phyloP scores from a whole-genome alignment of 2,113 vertebrate species.

The Reinhardtius hippoglossoides region DNA sequence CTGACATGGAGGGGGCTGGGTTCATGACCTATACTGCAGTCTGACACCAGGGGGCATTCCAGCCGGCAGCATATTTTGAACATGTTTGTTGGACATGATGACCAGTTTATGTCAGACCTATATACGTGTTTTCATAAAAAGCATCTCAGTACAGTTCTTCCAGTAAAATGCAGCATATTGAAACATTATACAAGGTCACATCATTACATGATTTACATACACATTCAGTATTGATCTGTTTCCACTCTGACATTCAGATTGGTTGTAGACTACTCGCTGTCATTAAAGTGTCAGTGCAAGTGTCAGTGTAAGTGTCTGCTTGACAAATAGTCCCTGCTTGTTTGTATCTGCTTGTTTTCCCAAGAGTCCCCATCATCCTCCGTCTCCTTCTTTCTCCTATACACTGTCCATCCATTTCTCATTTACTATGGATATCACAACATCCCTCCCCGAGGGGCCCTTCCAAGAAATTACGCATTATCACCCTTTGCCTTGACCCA shows the following conservation, averaged over 20 bases:
- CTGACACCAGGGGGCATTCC: no score
- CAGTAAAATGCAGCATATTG: not conserved
- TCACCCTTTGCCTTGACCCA: slow-evolving; percentile 69
- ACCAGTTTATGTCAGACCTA: no score
- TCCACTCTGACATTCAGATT: not conserved
- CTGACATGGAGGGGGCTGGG: no score
- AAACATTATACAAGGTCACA: not conserved
- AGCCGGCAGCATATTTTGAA: no score
- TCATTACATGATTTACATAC: not conserved
- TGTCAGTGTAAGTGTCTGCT: slow-evolving; percentile 27
- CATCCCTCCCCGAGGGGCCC: slow-evolving; percentile 58
- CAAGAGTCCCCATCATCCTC: slow-evolving; percentile 33
- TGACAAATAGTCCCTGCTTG: slow-evolving; percentile 41
- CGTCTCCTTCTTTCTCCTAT: slow-evolving; percentile 9
- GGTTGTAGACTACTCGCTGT: not conserved
- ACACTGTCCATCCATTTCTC: slow-evolving; percentile 67
- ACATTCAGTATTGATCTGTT: not conserved
- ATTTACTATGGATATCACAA: slow-evolving; percentile 71
- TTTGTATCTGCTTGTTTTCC: slow-evolving; percentile 55
- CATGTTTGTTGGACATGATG: no score
- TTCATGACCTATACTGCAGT: no score
- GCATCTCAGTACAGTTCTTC: no score
- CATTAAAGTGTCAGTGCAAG: slow-evolving; percentile 18
- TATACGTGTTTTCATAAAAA: not conserved
- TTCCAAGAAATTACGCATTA: slow-evolving; percentile 75